Evolutionary conservation across 2,113 vertebrate genomes (phyloP).

Genomic region (Myanophis thanlyinensis): DNA sequence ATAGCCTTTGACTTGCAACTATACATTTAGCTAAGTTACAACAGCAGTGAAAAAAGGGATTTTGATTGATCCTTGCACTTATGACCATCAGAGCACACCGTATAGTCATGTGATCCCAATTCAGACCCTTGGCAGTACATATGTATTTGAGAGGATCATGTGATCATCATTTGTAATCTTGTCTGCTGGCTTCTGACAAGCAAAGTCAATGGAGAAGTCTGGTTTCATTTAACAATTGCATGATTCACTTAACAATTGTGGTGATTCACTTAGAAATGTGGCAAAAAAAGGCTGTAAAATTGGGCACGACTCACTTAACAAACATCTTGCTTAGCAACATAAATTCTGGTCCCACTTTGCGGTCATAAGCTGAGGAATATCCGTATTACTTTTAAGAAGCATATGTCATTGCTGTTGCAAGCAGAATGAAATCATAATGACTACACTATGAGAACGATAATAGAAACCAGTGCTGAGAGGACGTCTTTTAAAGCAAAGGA

Average conservation of each 20-base stretch:
- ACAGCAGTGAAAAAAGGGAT: background rate
- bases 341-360: background rate
- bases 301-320: background rate
- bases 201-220: background rate
- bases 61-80: background rate
- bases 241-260: background rate
- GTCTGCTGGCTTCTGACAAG: background rate
- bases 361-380: background rate
- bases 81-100: background rate
- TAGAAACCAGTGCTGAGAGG: slow-evolving; percentile 10
- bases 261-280: background rate
- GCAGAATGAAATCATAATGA: slow-evolving; percentile 26
- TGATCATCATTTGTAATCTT: background rate
- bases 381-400: slow-evolving; percentile 10
- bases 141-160: background rate
- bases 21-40: background rate
- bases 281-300: background rate
- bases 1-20: background rate
- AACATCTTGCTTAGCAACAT: background rate
- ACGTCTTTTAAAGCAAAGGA: slow-evolving; percentile 23
- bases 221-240: background rate
- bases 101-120: background rate
- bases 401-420: background rate
- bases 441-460: slow-evolving; percentile 17
- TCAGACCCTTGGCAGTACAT: background rate